These are phyloP conservation scores for Alfaro cultratus DNA, from an alignment of 2,797 vertebrate genomes.

Conservation along the genomic window DNA sequence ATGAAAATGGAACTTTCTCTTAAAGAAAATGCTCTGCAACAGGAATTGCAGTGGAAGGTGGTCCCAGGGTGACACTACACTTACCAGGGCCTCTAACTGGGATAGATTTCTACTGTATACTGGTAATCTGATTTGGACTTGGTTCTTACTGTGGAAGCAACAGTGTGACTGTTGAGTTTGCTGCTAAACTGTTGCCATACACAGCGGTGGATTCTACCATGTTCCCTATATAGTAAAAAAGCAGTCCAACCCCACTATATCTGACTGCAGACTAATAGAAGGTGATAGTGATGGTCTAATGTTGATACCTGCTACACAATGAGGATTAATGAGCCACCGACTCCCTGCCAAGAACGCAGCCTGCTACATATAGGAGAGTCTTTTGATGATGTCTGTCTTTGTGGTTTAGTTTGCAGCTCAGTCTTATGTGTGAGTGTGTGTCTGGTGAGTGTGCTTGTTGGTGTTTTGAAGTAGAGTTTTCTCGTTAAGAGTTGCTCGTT, in stretches of 20 bases:
- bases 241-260: not conserved
- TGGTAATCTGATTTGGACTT: not conserved
- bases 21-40: not conserved
- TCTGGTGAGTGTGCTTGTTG: not conserved
- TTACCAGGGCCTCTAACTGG: not conserved
- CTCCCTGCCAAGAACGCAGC: slow-evolving; percentile 77
- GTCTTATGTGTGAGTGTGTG: slow-evolving; percentile 1
- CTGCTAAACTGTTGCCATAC: not conserved
- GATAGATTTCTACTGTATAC: not conserved
- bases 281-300: slow-evolving; percentile 91
- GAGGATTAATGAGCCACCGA: slow-evolving; percentile 88
- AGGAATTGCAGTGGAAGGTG: not conserved
- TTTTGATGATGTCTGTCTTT: slow-evolving; percentile 28
- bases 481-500: slow-evolving; percentile 69
- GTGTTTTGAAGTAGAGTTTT: slow-evolving; percentile 62
- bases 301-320: slow-evolving; percentile 92
- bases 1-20: not conserved
- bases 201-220: not conserved
- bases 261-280: slow-evolving; percentile 80
- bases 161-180: not conserved
- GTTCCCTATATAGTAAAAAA: not conserved
- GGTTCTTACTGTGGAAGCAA: not conserved
- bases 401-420: slow-evolving; percentile 18
- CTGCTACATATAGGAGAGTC: slow-evolving; percentile 31
- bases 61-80: not conserved